Evolutionary conservation across 2,888 invertebrate species (phyloP).

Genomic region (Drosophila meridiana): DNA sequence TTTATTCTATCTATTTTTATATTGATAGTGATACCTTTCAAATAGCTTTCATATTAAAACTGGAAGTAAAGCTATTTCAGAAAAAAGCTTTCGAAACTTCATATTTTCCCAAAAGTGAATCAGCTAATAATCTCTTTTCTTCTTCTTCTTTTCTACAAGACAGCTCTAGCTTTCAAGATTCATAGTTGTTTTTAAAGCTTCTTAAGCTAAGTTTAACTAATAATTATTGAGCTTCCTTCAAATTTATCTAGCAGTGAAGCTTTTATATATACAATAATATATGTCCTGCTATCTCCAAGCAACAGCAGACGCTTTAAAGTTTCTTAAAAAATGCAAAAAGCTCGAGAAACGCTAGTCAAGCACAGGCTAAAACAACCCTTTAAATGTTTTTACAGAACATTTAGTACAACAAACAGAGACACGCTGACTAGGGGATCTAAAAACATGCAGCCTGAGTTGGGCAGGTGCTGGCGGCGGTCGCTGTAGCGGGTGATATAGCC

Average conservation of each 20-base stretch:
- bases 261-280: neutral
- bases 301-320: neutral
- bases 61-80: neutral
- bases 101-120: neutral
- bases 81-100: too few species aligned
- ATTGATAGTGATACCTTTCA: too few species aligned
- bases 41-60: neutral
- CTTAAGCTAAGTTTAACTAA: neutral
- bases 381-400: conserved; percentile 33
- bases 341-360: neutral
- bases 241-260: neutral
- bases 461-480: conserved; percentile 22
- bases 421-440: conserved; percentile 46
- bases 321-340: neutral
- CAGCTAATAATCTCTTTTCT: neutral
- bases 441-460: conserved; percentile 41
- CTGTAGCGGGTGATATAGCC: conserved; percentile 7
- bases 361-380: conserved; percentile 8
- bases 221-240: neutral
- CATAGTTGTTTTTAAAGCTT: neutral
- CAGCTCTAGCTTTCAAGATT: neutral
- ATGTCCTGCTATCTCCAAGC: neutral
- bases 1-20: too few species aligned
- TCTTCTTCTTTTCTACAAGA: neutral
- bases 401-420: conserved; percentile 49